Base-by-base conservation (phyloP, 2,888 invertebrate species). In the Strigamia crassipes region DNA sequence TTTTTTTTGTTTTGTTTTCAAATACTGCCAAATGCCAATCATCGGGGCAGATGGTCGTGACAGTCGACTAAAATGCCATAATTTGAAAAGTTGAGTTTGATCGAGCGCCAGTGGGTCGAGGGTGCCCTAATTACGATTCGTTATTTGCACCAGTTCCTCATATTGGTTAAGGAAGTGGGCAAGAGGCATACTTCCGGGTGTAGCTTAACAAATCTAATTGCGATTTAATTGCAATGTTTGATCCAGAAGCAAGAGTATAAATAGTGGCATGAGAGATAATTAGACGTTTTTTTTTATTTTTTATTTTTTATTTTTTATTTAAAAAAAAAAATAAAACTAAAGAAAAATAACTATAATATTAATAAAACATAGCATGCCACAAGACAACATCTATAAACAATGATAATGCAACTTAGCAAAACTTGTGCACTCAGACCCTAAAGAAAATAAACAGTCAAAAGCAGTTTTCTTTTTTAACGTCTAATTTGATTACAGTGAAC, bases 191-290 rank as follows among this genome's bases (percentile, higher is more conserved):
- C 73, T 73, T 73, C 73, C 73, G 73, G 73, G 73, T 73, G 27
- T 31, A n/a, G 73, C 73, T 73, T 27, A 73, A 73, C 73, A 73
- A 27, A 31, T 31, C 73, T 73, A 73, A 73, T 73, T 73, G 73
- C 73, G 73, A 73, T 73, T 73, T 73, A 73, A 73, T 73, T 73
- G 31, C 73, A 27, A 27, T 73, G 27, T 73, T 78, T 42, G 78
- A 42, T 41, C 38, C 78, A 78, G 78, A 78, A 38, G 42, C 42
- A 38, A 23, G 38, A 77, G 31, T 34, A 77, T 21, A 78, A 41
- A 41, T 78, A 38, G 42, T 78, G 78, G 78, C 21, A 38, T 41
- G 78, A 34, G 41, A 78, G 78, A 21, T 78, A 78, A 78, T 21
- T 21, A 78, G 41, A 38, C 41, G 18, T 34, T 9, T 31, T 12